Base-by-base conservation (phyloP, 2,797 vertebrate species). In the Chaetophractus vellerosus region DNA sequence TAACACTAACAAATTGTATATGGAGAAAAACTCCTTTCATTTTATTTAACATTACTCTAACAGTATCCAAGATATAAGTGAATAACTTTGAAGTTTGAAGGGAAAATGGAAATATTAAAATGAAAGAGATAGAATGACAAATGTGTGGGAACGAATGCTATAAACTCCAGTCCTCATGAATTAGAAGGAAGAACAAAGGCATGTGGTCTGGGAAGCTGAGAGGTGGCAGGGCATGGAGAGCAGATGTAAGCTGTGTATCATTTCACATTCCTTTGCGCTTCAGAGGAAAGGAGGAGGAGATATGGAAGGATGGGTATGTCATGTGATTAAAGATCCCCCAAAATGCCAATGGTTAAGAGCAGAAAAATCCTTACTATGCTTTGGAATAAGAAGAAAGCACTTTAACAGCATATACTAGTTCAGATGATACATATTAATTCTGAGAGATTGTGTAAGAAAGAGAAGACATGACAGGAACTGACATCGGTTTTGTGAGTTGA, bases 401-500 rank as follows among this genome's bases (percentile, higher is more conserved):
- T 92, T 92, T 92, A 97, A 96, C 93, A 93, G 90, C 93, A 92
- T 82, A 92, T 88, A 93, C 80, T 78, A 89, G 90, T 86, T 96
- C 85, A 90, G 93, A 96, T 79, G 80, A 86, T 94, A 95, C 83
- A 95, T 90, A 96, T 96, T 96, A 95, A 97, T 97, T 96, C 96
- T 94, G 71, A 95, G 86, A 95, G 88, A 88, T 1, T 93, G 41
- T 88, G 31, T 92, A 92, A 93, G 69, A 95, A 94, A 97, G 36
- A 96, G 83, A 90, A 94, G 50, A 81, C 75, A 87, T 96, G 96
- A 96, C 92, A 97, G 95, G 69, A 93, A 63, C 88, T 26, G 33
- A 94, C 93, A 81, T 21, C 87, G 88, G 86, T 96, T 98, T 94
- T 97, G 95, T 97, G 96, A 97, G 96, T 89, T 95, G 97, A 97